Conservation (phyloP, 2,113 vertebrate genomes). For the Tricholaema leucomelas region DNA sequence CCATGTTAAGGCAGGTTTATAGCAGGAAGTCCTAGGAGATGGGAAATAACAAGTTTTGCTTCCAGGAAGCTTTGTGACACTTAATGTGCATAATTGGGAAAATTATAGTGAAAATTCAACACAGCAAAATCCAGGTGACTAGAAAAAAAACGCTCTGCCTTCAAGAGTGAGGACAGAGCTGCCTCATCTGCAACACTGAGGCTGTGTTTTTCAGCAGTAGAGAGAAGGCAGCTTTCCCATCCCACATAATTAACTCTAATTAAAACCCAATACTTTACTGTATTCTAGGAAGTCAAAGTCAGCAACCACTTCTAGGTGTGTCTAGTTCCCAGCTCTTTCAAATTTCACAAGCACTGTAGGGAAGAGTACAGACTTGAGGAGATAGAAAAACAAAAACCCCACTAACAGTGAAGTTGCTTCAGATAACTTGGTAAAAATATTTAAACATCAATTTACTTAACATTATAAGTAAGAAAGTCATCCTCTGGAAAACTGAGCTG, state of each 20-base stretch:
- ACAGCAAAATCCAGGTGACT: neutral
- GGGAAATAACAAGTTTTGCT: neutral
- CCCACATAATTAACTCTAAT: neutral
- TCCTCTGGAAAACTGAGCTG: constrained; percentile 27
- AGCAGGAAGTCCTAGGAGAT: neutral
- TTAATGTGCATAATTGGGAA: neutral
- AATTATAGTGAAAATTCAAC: neutral
- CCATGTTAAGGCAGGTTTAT: neutral
- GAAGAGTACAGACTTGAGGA: constrained; percentile 4
- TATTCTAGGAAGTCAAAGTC: constrained; percentile 2
- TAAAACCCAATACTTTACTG: neutral
- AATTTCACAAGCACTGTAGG: neutral
- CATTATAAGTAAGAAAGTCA: neutral
- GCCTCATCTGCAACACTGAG: neutral
- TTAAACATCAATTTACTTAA: neutral
- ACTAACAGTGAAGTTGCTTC: neutral
- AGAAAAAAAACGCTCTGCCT: neutral
- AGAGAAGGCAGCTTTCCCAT: neutral
- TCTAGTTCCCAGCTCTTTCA: neutral
- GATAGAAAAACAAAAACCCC: neutral
- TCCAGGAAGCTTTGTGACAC: neutral
- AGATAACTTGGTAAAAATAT: constrained; percentile 13
- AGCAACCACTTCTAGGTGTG: neutral
- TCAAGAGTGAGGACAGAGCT: neutral
- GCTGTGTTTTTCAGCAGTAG: neutral